Conservation (phyloP, 2,113 vertebrate genomes). For the Nycticorax nycticorax region DNA sequence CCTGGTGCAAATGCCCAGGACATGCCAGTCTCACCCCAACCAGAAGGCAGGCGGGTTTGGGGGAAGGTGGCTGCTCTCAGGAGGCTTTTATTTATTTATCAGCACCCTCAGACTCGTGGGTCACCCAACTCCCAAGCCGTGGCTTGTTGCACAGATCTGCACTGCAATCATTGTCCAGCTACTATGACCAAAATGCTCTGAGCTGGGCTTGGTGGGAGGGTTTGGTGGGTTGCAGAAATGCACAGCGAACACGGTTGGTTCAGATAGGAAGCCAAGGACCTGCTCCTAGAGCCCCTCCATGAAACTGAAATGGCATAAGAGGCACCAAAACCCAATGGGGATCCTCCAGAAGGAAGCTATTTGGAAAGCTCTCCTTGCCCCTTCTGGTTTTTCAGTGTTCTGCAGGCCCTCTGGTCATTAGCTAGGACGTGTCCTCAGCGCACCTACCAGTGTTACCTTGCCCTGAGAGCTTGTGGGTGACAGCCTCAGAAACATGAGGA, state of each 20-base stretch:
- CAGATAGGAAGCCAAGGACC: background rate
- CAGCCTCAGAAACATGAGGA: background rate
- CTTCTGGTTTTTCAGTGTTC: background rate
- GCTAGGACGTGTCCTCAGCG: background rate
- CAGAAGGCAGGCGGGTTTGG: background rate
- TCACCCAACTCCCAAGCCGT: background rate
- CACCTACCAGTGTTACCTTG: background rate
- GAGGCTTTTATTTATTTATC: background rate
- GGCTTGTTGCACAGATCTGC: background rate
- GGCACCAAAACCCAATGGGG: background rate
- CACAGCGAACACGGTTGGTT: background rate
- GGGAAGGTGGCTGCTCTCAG: background rate
- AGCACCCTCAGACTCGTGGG: background rate
- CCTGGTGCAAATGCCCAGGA: background rate
- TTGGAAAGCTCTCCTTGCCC: background rate
- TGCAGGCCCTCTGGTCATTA: background rate
- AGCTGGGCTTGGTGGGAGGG: background rate
- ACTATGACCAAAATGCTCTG: background rate
- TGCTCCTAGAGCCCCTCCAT: background rate
- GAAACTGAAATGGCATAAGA: background rate
- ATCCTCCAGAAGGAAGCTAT: background rate
- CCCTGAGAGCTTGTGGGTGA: background rate
- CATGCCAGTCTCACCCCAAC: background rate
- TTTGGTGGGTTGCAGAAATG: background rate
- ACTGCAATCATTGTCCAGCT: background rate